phyloP scores from a whole-genome alignment of 2,797 vertebrate genomes.

The Antrozous pallidus region DNA sequence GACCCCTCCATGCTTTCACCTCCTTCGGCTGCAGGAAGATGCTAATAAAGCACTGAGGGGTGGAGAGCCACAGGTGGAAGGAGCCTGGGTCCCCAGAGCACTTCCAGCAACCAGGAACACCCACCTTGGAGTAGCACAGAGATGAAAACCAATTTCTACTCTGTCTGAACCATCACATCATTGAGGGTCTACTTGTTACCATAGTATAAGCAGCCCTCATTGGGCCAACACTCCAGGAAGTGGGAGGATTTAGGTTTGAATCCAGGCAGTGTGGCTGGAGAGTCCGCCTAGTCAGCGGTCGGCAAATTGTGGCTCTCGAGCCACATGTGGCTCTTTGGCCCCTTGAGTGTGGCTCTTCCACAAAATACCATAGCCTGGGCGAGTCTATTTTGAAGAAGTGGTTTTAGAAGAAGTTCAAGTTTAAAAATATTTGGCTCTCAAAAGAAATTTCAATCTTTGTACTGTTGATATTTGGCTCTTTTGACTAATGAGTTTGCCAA shows the following conservation, averaged over 20 bases:
- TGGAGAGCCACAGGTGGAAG: not conserved
- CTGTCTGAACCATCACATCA: not conserved
- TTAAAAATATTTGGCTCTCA: too few relatives aligned
- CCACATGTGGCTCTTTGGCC: too few relatives aligned
- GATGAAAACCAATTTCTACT: not conserved
- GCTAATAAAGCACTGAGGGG: not conserved
- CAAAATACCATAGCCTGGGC: too few relatives aligned
- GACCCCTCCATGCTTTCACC: not conserved
- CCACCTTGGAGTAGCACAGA: not conserved
- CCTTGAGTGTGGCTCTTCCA: too few relatives aligned
- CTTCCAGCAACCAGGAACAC: not conserved
- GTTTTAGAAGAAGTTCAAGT: too few relatives aligned
- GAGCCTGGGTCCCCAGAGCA: not conserved
- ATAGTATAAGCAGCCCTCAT: not conserved
- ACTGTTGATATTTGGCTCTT: too few relatives aligned
- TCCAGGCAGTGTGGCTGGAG: not conserved
- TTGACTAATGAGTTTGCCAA: too few relatives aligned
- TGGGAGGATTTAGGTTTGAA: not conserved
- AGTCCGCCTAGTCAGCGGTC: too few relatives aligned
- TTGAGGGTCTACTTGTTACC: not conserved
- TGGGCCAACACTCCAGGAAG: not conserved
- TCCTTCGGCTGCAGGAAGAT: not conserved
- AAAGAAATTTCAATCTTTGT: too few relatives aligned
- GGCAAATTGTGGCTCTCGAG: too few relatives aligned
- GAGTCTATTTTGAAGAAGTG: too few relatives aligned